Evolutionary conservation across 2,888 invertebrate species (phyloP).

Genomic region (Drosophila koepferae): DNA sequence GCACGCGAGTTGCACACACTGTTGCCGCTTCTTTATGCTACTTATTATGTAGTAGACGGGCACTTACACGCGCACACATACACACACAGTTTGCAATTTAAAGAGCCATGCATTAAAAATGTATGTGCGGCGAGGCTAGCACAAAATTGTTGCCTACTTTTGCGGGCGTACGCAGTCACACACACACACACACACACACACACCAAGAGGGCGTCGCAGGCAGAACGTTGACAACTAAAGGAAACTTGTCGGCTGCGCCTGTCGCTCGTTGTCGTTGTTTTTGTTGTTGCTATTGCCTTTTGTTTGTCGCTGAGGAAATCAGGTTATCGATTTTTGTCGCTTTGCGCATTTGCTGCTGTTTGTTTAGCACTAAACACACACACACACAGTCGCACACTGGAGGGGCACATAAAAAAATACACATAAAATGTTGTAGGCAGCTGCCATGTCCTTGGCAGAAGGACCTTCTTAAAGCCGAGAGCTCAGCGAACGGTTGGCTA

Average conservation of each 20-base stretch:
- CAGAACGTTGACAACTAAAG: constrained; percentile 49
- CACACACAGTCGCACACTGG: constrained; percentile 4
- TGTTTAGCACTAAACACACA: constrained; percentile 44
- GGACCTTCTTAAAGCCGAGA: constrained; percentile 52
- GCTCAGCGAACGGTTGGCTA: constrained; percentile 20
- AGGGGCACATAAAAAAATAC: constrained; percentile 14
- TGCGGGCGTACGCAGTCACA: constrained; percentile 27
- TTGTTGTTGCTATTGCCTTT: constrained; percentile 48
- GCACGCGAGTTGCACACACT: constrained; percentile 54
- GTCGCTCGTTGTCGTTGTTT: constrained; percentile 1
- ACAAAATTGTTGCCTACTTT: constrained; percentile 54
- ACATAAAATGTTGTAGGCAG: constrained; percentile 35
- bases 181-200: constrained; percentile 6
- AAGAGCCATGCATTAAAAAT: constrained; percentile 54
- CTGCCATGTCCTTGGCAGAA: constrained; percentile 54
- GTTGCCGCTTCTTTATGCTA: constrained; percentile 55
- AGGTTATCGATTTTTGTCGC: constrained; percentile 71
- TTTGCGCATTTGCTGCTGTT: constrained; percentile 61
- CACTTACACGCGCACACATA: constrained; percentile 25
- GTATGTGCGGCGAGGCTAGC: constrained; percentile 31
- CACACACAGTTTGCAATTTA: constrained; percentile 24
- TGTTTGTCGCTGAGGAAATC: constrained; percentile 74
- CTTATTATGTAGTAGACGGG: constrained; percentile 51
- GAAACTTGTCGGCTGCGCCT: constrained; percentile 51
- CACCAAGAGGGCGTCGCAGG: constrained; percentile 7